Evolutionary conservation across 2,888 invertebrate species (phyloP).

Genomic region (Beris chalybata): DNA sequence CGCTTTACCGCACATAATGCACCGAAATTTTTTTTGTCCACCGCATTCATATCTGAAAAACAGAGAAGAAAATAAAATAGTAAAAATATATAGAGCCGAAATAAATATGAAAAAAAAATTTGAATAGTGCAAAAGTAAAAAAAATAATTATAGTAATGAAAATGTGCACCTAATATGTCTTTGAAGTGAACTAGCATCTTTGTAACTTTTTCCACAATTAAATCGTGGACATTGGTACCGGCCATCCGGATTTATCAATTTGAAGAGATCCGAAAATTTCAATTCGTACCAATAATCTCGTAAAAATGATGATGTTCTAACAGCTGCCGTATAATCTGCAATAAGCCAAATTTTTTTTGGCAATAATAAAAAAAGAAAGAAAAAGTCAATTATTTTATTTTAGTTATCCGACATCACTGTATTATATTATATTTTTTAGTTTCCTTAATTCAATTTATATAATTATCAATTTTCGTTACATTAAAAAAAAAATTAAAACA

Average conservation of each 20-base stretch:
- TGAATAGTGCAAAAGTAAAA: conserved; percentile 25
- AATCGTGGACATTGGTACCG: conserved; percentile 56
- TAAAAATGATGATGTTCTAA: conserved; percentile 14
- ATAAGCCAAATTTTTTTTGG: conserved; percentile 12
- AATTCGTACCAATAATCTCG: conserved; percentile 57
- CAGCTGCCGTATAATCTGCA: conserved; percentile 19
- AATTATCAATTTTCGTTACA: not conserved
- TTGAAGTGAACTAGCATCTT: conserved; percentile 58
- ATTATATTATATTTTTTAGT: not conserved
- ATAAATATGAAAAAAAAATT: conserved; percentile 17
- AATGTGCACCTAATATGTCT: conserved; percentile 56
- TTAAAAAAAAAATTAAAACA: not conserved
- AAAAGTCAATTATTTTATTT: conserved; percentile 5
- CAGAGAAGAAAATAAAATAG: not conserved
- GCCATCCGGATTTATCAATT: conserved; percentile 56
- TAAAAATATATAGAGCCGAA: not conserved
- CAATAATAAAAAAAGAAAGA: conserved; percentile 12
- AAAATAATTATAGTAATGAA: conserved; percentile 37
- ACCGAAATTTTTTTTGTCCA: conserved; percentile 68
- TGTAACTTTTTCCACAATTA: conserved; percentile 57
- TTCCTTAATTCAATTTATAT: not conserved
- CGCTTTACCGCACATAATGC: conserved; percentile 65
- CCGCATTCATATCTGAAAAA: conserved; percentile 68
- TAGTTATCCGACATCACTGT: not conserved
- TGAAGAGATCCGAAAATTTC: conserved; percentile 57